Conservation (phyloP, 2,113 vertebrate genomes). For the Callocephalon fimbriatum region DNA sequence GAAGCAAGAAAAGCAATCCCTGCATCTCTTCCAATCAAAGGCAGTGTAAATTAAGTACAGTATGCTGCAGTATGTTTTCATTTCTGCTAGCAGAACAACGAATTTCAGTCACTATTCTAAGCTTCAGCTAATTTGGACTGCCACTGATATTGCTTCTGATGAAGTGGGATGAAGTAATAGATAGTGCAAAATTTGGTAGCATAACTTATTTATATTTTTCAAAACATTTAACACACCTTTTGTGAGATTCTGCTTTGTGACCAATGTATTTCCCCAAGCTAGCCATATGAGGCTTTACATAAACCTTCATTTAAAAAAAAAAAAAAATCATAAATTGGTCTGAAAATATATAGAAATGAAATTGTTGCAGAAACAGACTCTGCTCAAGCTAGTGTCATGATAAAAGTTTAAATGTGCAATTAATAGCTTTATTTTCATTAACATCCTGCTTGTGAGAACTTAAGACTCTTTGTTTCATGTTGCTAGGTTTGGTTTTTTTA, state of each 20-base stretch:
- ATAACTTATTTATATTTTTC: background rate
- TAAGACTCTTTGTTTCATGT: background rate
- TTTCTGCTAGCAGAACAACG: background rate
- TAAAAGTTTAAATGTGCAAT: background rate
- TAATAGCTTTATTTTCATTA: background rate
- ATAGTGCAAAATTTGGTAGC: background rate
- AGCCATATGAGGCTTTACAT: background rate
- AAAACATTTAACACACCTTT: background rate
- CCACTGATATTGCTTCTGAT: background rate
- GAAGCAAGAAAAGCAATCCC: background rate
- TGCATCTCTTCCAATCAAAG: background rate
- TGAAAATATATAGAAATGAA: background rate
- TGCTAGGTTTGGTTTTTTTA: background rate
- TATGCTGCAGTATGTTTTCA: background rate
- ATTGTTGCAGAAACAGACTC: rapidly evolving
- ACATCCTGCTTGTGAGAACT: background rate
- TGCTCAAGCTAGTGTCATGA: background rate
- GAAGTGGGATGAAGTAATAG: background rate
- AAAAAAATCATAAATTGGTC: background rate
- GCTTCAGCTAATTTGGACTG: background rate
- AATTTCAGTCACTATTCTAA: background rate
- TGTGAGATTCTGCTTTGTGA: background rate
- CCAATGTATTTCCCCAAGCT: background rate
- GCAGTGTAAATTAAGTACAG: background rate
- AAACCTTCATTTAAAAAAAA: background rate